Conservation (phyloP, 1,140 invertebrate genomes). For the Microplitis mediator region DNA sequence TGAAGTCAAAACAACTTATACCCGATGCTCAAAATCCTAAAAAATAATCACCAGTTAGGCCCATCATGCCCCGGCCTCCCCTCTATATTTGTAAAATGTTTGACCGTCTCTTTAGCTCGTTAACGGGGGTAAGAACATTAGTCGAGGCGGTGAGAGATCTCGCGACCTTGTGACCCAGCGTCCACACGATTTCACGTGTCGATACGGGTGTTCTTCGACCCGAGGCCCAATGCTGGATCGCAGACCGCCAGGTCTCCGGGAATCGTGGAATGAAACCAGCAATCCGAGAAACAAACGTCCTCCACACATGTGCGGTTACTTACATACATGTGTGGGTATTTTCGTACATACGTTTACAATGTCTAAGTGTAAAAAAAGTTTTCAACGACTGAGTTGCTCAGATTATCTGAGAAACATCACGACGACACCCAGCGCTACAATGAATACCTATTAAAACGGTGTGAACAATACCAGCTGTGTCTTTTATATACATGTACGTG, state of each 20-base stretch:
- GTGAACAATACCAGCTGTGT: conserved; percentile 51
- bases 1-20: too few species aligned
- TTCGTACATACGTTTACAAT: too few species aligned
- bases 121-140: conserved; percentile 35
- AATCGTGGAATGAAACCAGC: conserved; percentile 2
- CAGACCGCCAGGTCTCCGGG: not conserved
- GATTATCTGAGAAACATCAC: conserved; percentile 33
- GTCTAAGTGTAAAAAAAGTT: too few species aligned
- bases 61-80: too few species aligned
- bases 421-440: conserved; percentile 44
- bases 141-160: conserved; percentile 38
- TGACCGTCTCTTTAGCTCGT: conserved; percentile 19
- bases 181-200: conserved; percentile 31
- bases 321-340: too few species aligned
- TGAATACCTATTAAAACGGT: conserved; percentile 59
- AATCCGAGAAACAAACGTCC: not conserved
- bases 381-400: not conserved
- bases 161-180: conserved; percentile 32
- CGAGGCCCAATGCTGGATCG: not conserved
- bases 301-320: too few species aligned
- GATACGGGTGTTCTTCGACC: conserved; percentile 32
- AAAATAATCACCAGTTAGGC: too few species aligned
- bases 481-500: too few species aligned
- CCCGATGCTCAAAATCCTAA: too few species aligned
- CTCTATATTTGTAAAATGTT: not conserved